These are phyloP conservation scores for Ursus arctos DNA, from an alignment of 2,113 vertebrate species.

Conservation along the genomic window DNA sequence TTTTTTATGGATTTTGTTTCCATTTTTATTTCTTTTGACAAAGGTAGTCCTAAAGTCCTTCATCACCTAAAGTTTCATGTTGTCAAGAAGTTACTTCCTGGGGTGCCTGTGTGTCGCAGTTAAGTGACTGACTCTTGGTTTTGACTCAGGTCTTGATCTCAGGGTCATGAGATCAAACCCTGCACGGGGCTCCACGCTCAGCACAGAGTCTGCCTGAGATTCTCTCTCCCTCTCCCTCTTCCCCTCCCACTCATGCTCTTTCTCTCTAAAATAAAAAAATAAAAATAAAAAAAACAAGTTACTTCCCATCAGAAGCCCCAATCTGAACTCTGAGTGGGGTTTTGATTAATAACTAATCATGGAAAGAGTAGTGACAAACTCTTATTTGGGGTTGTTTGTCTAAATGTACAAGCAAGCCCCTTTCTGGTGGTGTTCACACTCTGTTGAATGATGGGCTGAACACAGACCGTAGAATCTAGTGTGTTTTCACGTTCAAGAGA, in stretches of 20 bases:
- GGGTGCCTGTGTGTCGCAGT: not conserved
- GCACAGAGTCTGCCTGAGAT: not conserved
- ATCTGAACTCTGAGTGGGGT: not conserved
- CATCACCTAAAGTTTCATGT: not conserved
- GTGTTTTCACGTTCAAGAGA: not conserved
- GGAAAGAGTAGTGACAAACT: not conserved
- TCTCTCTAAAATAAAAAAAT: not conserved
- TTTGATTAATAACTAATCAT: not conserved
- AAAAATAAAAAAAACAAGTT: not conserved
- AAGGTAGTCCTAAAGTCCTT: not conserved
- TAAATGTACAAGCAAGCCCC: not conserved
- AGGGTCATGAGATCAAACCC: not conserved
- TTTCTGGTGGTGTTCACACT: not conserved
- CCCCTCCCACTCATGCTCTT: not conserved
- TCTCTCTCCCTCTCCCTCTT: not conserved
- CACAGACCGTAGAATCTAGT: not conserved
- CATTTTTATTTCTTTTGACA: not conserved
- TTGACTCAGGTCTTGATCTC: not conserved
- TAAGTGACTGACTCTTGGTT: not conserved
- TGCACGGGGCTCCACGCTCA: not conserved
- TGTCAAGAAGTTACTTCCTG: not conserved
- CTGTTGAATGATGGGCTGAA: not conserved
- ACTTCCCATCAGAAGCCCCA: not conserved
- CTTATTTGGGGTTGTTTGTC: not conserved
- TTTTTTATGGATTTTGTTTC: conserved; percentile 25